These are phyloP conservation scores for Tachuris rubrigastra DNA, from an alignment of 2,113 vertebrate species.

Conservation along the genomic window DNA sequence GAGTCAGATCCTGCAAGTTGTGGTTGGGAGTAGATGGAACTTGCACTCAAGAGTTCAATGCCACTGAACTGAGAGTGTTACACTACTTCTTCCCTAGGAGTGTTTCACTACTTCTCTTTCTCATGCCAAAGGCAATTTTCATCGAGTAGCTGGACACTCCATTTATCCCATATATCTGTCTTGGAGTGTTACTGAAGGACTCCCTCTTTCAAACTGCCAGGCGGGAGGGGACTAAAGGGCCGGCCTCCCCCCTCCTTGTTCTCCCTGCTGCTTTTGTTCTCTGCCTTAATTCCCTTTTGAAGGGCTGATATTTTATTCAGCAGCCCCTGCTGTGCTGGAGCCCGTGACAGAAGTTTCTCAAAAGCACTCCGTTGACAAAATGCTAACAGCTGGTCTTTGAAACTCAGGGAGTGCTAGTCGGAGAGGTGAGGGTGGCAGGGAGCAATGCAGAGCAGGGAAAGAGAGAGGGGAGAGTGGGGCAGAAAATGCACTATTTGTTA, in stretches of 20 bases:
- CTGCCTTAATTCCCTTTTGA: conserved; percentile 75
- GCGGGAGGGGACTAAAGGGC: neutral
- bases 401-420: conserved; percentile 65
- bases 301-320: conserved; percentile 82
- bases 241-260: conserved; percentile 24
- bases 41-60: neutral
- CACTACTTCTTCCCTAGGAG: neutral
- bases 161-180: neutral
- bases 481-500: conserved; percentile 75
- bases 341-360: conserved; percentile 74
- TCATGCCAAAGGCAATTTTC: neutral
- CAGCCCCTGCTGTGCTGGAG: conserved; percentile 72
- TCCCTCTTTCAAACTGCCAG: neutral
- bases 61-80: neutral
- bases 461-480: neutral
- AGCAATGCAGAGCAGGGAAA: conserved; percentile 15
- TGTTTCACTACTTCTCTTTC: neutral
- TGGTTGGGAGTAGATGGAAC: neutral
- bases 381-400: conserved; percentile 81
- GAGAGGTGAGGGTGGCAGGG: conserved; percentile 60
- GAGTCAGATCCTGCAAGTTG: neutral
- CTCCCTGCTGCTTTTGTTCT: conserved; percentile 65
- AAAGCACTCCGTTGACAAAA: conserved; percentile 74
- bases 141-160: neutral
- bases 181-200: neutral